Evolutionary conservation across 64 coral and sea anemone species (phyloP).

Genomic region (Acropora yongei): DNA sequence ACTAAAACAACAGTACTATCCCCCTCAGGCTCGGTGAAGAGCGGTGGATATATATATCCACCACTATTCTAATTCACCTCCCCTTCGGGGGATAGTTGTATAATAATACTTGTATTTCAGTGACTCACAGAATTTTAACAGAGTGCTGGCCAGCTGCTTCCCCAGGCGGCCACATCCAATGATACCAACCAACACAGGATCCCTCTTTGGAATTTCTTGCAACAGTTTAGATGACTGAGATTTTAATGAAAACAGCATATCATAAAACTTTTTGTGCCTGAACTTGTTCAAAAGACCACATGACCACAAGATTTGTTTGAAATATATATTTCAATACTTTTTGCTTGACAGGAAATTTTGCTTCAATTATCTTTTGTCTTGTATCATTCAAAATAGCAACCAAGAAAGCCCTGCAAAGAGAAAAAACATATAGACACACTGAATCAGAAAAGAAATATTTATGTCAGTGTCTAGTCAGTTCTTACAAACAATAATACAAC

Average conservation of each 20-base stretch:
- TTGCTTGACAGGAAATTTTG: slow-evolving; percentile 82
- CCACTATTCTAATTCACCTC: too few species aligned
- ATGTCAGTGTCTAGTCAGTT: too few species aligned
- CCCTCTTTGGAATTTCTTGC: slow-evolving; percentile 85
- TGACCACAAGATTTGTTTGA: background rate
- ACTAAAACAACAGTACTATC: too few species aligned
- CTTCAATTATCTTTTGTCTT: slow-evolving; percentile 81
- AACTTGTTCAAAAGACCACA: too few species aligned
- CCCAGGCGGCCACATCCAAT: slow-evolving; percentile 97
- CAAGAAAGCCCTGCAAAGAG: slow-evolving; percentile 73
- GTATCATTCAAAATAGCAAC: slow-evolving; percentile 92
- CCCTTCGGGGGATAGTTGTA: background rate
- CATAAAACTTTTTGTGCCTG: too few species aligned
- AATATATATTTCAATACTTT: slow-evolving; percentile 44
- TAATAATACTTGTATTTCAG: background rate
- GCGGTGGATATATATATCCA: too few species aligned
- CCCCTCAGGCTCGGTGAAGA: too few species aligned
- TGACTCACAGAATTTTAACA: slow-evolving; percentile 91
- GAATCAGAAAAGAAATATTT: too few species aligned
- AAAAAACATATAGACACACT: background rate
- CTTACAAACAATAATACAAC: too few species aligned
- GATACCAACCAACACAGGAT: slow-evolving; percentile 90
- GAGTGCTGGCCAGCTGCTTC: slow-evolving; percentile 81
- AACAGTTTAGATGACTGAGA: slow-evolving; percentile 73
- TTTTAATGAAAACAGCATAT: too few species aligned